Base-by-base conservation (phyloP, 2,113 vertebrate species). In the Ochotona curzoniae region DNA sequence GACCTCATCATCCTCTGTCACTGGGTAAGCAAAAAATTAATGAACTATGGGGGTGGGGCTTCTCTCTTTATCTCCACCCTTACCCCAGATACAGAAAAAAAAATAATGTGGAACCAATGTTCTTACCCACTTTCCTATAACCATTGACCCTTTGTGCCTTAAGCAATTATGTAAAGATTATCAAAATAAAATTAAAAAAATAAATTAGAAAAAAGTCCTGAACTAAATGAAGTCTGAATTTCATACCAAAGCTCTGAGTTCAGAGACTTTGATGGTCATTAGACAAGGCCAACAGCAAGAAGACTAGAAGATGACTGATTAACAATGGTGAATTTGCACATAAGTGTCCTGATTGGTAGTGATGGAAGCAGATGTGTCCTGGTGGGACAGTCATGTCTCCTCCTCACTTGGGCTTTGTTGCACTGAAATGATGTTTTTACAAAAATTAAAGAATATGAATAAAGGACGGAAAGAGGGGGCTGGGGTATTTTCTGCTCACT, bases 191-290 rank as follows among this genome's bases (percentile, higher is more conserved):
- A n/a, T n/a, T n/a, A n/a, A n/a, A n/a, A n/a, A n/a, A n/a, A n/a
- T n/a, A n/a, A n/a, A n/a, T n/a, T n/a, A n/a, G 80, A 90, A 79
- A 66, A 26, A 89, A 95, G 44, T 26, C 1, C 18, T 76, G 83
- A 90, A 87, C 57, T 87, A 79, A 93, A 92, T 74, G 84, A 90
- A 91, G 79, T 89, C 14, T 80, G 63, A 94, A 81, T 79, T 96
- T 96, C 88, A 95, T 92, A 81, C 70, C 82, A 94, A 80, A 91
- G 64, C 8, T 78, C 86, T 75, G 89, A 93, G 54, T 87, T 63
- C 28, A 35, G 64, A 67, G 61, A 51, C 26, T 60, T 70, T 82
- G 57, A 84, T 81, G 60, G 25, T n/a, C 67, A 32, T 20, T 67
- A 71, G 64, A 75, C 49, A 90, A 67, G 93, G 12, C 90, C 78